A percentile compares a stretch with the other conserved stretches of the same genome.
phyloP scores from a whole-genome alignment of 1,140 invertebrate genomes.

The Meloidogyne exigua region DNA sequence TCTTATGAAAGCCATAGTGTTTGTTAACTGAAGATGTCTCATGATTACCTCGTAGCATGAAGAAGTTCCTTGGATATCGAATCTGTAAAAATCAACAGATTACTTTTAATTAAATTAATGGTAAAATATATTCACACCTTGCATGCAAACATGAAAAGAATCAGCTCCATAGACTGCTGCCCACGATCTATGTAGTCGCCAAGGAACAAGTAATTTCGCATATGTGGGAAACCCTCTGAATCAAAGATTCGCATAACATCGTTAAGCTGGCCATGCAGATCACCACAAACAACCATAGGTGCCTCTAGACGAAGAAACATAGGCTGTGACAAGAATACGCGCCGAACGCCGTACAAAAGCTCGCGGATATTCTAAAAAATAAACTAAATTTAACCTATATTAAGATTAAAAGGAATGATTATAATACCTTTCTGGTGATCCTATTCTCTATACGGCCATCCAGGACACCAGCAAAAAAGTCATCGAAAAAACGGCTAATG shows the following conservation, averaged over 20 bases:
- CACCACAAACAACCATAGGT: neutral
- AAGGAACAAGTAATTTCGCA: neutral
- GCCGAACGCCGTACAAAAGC: neutral
- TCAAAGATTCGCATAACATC: neutral
- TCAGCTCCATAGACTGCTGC: constrained; percentile 31
- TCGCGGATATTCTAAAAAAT: neutral
- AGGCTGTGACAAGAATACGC: neutral
- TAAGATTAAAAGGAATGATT: neutral
- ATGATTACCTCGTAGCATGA: constrained; percentile 72
- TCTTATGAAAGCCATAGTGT: neutral
- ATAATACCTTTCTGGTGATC: neutral
- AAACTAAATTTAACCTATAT: neutral
- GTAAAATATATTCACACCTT: constrained; percentile 18
- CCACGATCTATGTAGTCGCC: constrained; percentile 39
- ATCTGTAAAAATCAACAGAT: neutral
- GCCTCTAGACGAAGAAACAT: neutral
- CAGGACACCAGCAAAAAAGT: neutral
- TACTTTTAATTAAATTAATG: too few relatives aligned
- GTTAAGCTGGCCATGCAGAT: neutral
- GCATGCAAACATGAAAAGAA: constrained; percentile 19
- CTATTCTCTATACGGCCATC: neutral
- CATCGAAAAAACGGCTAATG: neutral
- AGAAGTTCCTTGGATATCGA: constrained; percentile 52
- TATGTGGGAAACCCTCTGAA: neutral
- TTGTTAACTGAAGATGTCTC: constrained; percentile 71